Base-by-base conservation (phyloP, 2,888 invertebrate species). In the Brachyopa scutellaris region DNA sequence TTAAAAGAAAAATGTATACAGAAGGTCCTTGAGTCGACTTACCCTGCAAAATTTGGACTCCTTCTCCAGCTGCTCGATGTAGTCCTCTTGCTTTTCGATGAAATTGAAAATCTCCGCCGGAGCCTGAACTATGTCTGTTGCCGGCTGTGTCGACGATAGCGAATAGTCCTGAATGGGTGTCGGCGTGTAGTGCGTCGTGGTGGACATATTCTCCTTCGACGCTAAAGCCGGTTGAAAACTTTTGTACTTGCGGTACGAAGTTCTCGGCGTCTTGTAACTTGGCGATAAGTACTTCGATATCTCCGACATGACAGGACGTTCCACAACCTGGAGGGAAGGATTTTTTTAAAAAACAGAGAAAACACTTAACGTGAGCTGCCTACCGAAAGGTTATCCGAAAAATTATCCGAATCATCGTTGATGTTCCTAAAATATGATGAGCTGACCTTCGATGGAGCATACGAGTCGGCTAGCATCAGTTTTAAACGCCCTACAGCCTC, bases 21-120 rank as follows among this genome's bases (percentile, higher is more conserved):
- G n/a, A n/a, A n/a, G n/a, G n/a, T n/a, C n/a, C n/a, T n/a, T n/a
- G n/a, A n/a, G n/a, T n/a, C n/a, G 29, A 84, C 82, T 85, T 88
- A 94, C 94, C 90, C 95, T 93, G 88, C 96, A 96, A 87, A 95
- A 96, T 86, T 95, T 94, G 36, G 96, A 96, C 91, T 97, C 96
- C 85, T 95, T 93, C 88, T 97, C 96, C 57, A 97, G 88, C 88
- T 97, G 96, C 84, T 96, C 95, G 55, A 97, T 96, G 87, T 97
- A 96, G 86, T 96, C 96, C 87, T 96, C 96, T 86, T 97, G 96
- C 83, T 95, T 94, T 89, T 96, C 95, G 51, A 96, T 95, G 87
- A 96, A 96, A 85, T 94, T 93, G 88, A 95, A 92, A 45, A 96
- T 92, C 88, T 96, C 96, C 9, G 94, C 88, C 85, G 94, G 91